Percentiles rank a stretch among this genome's conserved stretches.
Conservation (phyloP, 2,888 invertebrate genomes). For the Formica aserva region DNA sequence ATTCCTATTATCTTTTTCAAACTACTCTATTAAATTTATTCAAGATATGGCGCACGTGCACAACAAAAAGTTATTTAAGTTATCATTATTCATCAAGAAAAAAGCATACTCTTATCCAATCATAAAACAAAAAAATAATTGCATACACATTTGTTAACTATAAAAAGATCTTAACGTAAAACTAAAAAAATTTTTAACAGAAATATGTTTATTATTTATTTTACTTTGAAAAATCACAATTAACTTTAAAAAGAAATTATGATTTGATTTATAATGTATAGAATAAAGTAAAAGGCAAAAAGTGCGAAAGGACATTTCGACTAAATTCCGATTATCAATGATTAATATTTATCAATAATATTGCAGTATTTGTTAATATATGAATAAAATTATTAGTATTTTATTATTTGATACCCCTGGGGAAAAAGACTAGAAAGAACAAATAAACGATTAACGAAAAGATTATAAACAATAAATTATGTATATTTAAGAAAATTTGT, state of each 20-base stretch:
- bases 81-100: not conserved
- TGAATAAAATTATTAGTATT: not conserved
- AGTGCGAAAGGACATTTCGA: not conserved
- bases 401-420: not conserved
- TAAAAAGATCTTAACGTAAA: not conserved
- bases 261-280: not conserved
- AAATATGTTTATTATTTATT: not conserved
- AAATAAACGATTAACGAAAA: too few relatives aligned
- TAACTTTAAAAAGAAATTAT: not conserved
- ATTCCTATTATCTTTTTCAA: too few relatives aligned
- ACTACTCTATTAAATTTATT: too few relatives aligned
- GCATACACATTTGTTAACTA: not conserved
- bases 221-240: not conserved
- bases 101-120: not conserved
- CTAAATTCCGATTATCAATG: not conserved
- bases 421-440: not conserved
- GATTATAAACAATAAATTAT: too few relatives aligned
- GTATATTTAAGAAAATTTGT: too few relatives aligned
- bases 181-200: not conserved
- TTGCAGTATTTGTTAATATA: not conserved
- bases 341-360: not conserved
- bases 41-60: not conserved
- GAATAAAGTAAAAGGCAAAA: not conserved
- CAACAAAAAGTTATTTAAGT: not conserved
- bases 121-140: not conserved